Conservation (phyloP, 2,113 vertebrate genomes). For the Scortum barcoo region DNA sequence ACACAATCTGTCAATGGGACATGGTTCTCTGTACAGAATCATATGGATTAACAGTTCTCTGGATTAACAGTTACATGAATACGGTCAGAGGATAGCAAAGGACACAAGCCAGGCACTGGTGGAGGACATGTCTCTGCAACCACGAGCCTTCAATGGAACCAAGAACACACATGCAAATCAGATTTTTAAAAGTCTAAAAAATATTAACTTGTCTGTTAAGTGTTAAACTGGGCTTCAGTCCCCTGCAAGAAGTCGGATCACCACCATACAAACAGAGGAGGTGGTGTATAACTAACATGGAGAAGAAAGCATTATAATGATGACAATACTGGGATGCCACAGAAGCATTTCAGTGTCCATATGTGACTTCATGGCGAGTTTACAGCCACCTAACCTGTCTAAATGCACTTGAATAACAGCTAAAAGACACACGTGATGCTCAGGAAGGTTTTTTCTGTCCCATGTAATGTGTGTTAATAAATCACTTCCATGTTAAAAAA, state of each 20-base stretch:
- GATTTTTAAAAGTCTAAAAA: background rate
- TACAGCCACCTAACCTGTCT: too few species aligned
- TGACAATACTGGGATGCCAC: too few species aligned
- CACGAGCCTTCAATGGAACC: background rate
- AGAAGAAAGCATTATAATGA: background rate
- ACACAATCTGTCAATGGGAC: background rate
- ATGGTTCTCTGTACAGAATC: background rate
- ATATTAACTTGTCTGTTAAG: background rate
- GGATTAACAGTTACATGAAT: too few species aligned
- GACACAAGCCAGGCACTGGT: too few species aligned
- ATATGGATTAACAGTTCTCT: rapidly evolving
- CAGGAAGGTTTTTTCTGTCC: too few species aligned
- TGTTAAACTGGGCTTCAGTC: background rate
- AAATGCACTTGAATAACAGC: too few species aligned
- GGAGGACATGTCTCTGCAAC: too few species aligned
- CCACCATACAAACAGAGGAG: background rate
- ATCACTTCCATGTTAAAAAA: too few species aligned
- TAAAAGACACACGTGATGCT: too few species aligned
- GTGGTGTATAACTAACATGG: too few species aligned
- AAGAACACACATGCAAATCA: background rate
- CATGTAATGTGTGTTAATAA: background rate
- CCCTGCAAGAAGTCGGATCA: background rate
- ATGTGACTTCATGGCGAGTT: background rate
- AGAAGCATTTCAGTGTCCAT: background rate
- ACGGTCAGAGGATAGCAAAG: too few species aligned